Evolutionary conservation across 2,113 vertebrate genomes (phyloP).

Genomic region (Gambusia affinis): DNA sequence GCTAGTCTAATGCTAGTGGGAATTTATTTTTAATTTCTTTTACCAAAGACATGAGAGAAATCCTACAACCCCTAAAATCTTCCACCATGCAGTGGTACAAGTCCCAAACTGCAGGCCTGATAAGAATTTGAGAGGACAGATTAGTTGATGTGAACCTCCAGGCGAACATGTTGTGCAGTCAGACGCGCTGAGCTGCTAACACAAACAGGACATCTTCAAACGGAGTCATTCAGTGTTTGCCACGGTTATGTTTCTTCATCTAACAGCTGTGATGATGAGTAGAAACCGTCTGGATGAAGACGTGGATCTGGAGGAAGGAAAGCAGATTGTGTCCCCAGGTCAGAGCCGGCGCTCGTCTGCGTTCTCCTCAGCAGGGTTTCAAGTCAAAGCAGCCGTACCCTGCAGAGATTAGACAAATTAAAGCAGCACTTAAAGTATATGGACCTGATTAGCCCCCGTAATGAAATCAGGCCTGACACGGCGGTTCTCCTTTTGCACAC

Average conservation of each 20-base stretch:
- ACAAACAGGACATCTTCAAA: too few relatives aligned
- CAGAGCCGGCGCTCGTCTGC: neutral
- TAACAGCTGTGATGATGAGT: neutral
- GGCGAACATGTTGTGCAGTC: neutral
- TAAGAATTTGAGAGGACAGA: neutral
- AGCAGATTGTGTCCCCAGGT: constrained; percentile 20
- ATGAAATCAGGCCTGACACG: constrained; percentile 71
- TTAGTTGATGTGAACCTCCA: neutral
- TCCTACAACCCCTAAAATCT: too few relatives aligned
- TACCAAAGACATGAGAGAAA: too few relatives aligned
- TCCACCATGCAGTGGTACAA: neutral
- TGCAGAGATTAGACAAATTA: constrained; percentile 72
- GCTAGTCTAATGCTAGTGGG: too few relatives aligned
- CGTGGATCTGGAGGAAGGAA: neutral
- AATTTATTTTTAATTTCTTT: too few relatives aligned
- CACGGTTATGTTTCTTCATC: too few relatives aligned
- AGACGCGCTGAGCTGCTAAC: too few relatives aligned
- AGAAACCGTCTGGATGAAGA: constrained; percentile 9
- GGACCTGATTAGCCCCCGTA: constrained; percentile 70
- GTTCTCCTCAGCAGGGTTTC: constrained; percentile 30
- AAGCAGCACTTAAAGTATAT: constrained; percentile 74
- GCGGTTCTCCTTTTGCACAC: constrained; percentile 40
- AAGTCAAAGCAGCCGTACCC: constrained; percentile 41
- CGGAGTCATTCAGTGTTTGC: too few relatives aligned
- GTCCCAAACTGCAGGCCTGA: neutral